These are phyloP conservation scores for Xenops minutus DNA, from an alignment of 2,797 vertebrate genomes.

Conservation along the genomic window DNA sequence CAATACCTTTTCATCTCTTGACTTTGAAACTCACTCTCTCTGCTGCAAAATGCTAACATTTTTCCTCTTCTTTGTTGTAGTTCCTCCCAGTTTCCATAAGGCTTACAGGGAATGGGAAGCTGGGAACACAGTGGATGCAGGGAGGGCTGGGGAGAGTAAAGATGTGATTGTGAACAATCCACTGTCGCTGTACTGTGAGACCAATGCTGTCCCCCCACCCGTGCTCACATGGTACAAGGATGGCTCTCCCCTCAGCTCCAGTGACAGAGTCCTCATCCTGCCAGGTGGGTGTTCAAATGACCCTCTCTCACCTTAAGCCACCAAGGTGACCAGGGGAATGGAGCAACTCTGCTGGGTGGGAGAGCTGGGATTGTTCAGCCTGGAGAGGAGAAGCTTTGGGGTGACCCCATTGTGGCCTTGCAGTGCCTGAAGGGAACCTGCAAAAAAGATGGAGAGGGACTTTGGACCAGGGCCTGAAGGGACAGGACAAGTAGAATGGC, in stretches of 20 bases:
- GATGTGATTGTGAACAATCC: constrained; percentile 93
- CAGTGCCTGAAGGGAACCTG: too few species aligned
- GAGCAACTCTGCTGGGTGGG: background rate
- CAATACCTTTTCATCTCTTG: background rate
- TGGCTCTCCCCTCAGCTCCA: constrained; percentile 83
- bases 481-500: background rate
- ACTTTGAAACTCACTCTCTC: background rate
- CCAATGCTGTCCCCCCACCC: constrained; percentile 91
- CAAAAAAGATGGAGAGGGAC: background rate
- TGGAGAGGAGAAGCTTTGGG: background rate
- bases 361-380: background rate
- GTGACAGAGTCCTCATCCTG: constrained; percentile 85
- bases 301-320: background rate
- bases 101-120: constrained; percentile 73
- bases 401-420: rapidly evolving
- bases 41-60: background rate
- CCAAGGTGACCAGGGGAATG: background rate
- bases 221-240: constrained; percentile 95
- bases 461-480: too few species aligned
- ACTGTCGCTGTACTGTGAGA: constrained; percentile 93
- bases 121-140: constrained; percentile 62
- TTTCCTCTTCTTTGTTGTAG: constrained; percentile 64
- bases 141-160: constrained; percentile 67
- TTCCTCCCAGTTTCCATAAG: constrained; percentile 91
- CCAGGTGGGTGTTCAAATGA: constrained; percentile 79